These are phyloP conservation scores for Glossophaga mutica DNA, from an alignment of 2,797 vertebrate species.

Conservation along the genomic window DNA sequence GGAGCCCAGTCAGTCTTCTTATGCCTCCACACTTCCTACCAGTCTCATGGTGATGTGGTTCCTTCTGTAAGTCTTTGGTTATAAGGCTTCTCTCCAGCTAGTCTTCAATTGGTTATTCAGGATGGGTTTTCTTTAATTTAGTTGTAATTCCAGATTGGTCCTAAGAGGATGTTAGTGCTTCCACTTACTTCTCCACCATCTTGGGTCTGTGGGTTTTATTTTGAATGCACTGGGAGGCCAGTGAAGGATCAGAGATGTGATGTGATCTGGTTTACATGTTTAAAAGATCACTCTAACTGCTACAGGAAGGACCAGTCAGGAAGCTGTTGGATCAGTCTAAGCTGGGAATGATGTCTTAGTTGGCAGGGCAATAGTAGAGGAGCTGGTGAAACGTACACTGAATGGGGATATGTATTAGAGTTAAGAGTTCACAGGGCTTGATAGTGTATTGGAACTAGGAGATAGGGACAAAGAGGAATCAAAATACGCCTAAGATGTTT, in stretches of 20 bases:
- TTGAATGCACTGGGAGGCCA: not conserved
- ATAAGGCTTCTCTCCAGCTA: no score
- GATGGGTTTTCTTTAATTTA: no score
- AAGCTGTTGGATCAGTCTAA: not conserved
- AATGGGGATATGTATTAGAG: not conserved
- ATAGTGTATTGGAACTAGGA: not conserved
- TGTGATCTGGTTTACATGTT: not conserved
- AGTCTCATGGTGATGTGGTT: no score
- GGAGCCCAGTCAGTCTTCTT: no score
- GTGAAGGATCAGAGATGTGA: not conserved
- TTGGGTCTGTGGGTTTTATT: not conserved
- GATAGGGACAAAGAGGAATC: not conserved
- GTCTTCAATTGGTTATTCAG: no score
- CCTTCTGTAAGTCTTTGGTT: no score
- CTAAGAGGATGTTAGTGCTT: no score
- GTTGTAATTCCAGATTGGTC: no score
- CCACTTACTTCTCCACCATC: no score
- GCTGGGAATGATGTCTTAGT: not conserved
- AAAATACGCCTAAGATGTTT: not conserved
- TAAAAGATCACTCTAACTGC: not conserved
- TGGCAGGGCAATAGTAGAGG: not conserved
- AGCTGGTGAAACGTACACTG: not conserved
- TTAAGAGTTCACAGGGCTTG: not conserved
- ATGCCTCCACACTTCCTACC: no score
- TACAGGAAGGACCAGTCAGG: not conserved